Evolutionary conservation across 2,113 vertebrate genomes (phyloP), one percentile per base, ranked within the genome.

Genomic region (Sakesphorus luctuosus): DNA sequence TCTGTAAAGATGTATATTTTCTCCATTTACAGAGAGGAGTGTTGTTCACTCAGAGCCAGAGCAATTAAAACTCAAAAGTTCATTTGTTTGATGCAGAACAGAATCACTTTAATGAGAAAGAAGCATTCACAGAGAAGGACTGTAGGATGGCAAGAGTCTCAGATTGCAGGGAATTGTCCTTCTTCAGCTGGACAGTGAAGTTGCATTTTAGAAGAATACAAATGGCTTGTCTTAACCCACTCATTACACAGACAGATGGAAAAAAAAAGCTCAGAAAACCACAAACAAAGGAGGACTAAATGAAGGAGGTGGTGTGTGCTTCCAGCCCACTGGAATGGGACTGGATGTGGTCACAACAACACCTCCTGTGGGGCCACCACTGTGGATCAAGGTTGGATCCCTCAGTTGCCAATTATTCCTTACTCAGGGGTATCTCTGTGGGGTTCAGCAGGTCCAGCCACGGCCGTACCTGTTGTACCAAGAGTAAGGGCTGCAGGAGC

Each of bases 381-480:
- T 53, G 31, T 38, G 55, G 31, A 35, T 69, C 28, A n/a, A 38
- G 74, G 3, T 7, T 7, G 5, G 2, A 6, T 35, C 18, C 47
- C 5, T 14, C 33, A 5, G 1, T 29, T 35, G 18, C 44, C 2
- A 0, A 11, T 29, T 26, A 5, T 35, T 91, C 52, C 35, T 58
- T 12, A 15, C 4, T 75, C n/a, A 2, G 7, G 4, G 43, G 3
- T 28, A 2, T 77, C 69, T 11, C 55, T 4, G 1, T 0, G 0
- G 63, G 15, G 5, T 21, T 90, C 13, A 96, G 28, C 58, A 96
- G 75, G 75, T 46, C 23, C 93, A 14, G 14, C 82, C 81, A 6
- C 33, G 77, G 77, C 14, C 3, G 8, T 72, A 94, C 47, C 88
- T 74, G 76, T 14, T 28, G 24, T 18, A 31, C 84, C 93, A 50